These are phyloP conservation scores for Ammospiza caudacuta DNA, from an alignment of 2,113 vertebrate species.

Conservation along the genomic window DNA sequence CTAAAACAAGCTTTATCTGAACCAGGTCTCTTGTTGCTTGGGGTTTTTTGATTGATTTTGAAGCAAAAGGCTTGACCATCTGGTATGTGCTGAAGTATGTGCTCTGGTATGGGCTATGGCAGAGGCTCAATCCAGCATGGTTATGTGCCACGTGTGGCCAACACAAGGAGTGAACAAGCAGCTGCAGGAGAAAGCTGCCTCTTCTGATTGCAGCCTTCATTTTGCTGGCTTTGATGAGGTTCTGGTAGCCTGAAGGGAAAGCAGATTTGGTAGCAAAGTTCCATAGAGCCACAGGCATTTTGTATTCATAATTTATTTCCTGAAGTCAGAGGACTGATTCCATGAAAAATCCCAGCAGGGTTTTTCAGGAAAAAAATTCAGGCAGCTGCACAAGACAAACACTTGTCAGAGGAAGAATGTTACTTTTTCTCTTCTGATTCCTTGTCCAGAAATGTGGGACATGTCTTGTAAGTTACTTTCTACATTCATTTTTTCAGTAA, in stretches of 20 bases:
- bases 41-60: neutral
- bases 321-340: neutral
- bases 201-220: neutral
- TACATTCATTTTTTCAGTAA: neutral
- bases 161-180: neutral
- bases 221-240: neutral
- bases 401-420: neutral
- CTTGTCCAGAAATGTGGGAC: neutral
- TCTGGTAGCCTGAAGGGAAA: neutral
- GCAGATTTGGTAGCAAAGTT: neutral
- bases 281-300: neutral
- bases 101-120: neutral
- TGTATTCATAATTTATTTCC: neutral
- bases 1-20: neutral
- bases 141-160: neutral
- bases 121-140: fast-evolving
- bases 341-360: neutral
- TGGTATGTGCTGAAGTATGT: neutral
- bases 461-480: neutral
- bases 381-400: neutral
- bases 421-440: neutral
- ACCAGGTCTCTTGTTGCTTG: neutral
- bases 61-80: neutral
- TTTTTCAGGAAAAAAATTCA: neutral
- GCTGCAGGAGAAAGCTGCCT: neutral